phyloP scores from a whole-genome alignment of 2,797 vertebrate genomes.

The Cyprinodon diabolis region DNA sequence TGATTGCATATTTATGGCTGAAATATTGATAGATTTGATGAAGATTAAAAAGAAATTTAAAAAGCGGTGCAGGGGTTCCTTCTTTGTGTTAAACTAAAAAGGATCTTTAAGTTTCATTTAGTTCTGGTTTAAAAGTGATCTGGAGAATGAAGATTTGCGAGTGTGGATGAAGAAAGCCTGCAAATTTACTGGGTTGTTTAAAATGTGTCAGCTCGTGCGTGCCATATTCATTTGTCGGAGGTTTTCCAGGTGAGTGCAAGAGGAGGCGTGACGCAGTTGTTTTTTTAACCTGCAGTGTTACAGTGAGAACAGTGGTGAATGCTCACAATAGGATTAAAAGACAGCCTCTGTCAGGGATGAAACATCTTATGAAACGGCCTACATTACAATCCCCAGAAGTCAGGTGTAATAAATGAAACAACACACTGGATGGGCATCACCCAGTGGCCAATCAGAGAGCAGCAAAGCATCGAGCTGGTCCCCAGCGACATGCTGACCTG shows the following conservation, averaged over 20 bases:
- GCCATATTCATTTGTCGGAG: conserved; percentile 67
- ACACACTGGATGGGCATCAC: conserved; percentile 42
- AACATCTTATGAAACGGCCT: conserved; percentile 56
- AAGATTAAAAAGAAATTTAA: too few species aligned
- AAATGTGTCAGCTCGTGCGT: conserved; percentile 61
- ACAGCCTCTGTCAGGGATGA: neutral
- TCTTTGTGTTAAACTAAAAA: too few species aligned
- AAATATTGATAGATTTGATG: too few species aligned
- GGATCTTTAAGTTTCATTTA: too few species aligned
- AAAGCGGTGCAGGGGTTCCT: too few species aligned
- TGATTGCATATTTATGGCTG: too few species aligned
- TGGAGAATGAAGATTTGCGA: neutral
- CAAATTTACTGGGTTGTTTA: conserved; percentile 60
- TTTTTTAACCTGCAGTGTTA: neutral
- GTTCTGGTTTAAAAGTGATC: too few species aligned
- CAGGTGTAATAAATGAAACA: conserved; percentile 23
- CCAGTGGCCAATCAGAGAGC: conserved; percentile 67
- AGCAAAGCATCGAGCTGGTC: conserved; percentile 53
- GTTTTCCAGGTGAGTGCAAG: conserved; percentile 66
- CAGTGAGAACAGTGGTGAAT: neutral
- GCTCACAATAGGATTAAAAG: neutral
- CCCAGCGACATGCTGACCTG: conserved; percentile 76
- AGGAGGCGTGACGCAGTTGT: conserved; percentile 64
- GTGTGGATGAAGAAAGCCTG: conserved; percentile 15
- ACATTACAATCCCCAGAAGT: conserved; percentile 46